Conservation (phyloP, 2,113 vertebrate species). For the Gila orcuttii region DNA sequence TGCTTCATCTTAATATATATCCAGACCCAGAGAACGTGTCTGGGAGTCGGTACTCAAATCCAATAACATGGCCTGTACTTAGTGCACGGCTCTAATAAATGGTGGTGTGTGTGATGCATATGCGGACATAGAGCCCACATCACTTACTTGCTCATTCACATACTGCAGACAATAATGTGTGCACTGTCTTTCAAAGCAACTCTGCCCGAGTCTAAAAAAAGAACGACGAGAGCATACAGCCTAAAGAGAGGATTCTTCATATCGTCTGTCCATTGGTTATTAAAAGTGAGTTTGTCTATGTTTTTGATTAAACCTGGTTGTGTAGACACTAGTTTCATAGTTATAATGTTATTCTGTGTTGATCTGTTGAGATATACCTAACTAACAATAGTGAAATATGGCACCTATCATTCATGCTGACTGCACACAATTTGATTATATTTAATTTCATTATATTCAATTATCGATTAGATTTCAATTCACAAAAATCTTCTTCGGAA, state of each 20-base stretch:
- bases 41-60: constrained; percentile 99
- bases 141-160: constrained; percentile 65
- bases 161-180: constrained; percentile 83
- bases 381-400: neutral
- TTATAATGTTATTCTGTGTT: neutral
- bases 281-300: constrained; percentile 20
- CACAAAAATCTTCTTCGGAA: neutral
- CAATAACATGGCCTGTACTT: constrained; percentile 99
- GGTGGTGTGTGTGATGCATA: constrained; percentile 94
- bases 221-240: constrained; percentile 41
- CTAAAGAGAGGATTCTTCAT: constrained; percentile 18
- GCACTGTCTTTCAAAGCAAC: constrained; percentile 49
- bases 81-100: constrained; percentile 99
- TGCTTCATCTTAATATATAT: constrained; percentile 99
- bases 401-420: neutral
- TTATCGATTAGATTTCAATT: neutral
- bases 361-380: neutral
- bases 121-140: constrained; percentile 85
- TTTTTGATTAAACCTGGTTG: constrained; percentile 15
- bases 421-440: neutral
- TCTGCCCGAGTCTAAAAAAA: constrained; percentile 34
- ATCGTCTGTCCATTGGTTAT: constrained; percentile 17
- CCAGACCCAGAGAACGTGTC: constrained; percentile 89
- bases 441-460: neutral
- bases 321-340: neutral